phyloP scores from a whole-genome alignment of 2,113 vertebrate species.

The Melanostigma gelatinosum region DNA sequence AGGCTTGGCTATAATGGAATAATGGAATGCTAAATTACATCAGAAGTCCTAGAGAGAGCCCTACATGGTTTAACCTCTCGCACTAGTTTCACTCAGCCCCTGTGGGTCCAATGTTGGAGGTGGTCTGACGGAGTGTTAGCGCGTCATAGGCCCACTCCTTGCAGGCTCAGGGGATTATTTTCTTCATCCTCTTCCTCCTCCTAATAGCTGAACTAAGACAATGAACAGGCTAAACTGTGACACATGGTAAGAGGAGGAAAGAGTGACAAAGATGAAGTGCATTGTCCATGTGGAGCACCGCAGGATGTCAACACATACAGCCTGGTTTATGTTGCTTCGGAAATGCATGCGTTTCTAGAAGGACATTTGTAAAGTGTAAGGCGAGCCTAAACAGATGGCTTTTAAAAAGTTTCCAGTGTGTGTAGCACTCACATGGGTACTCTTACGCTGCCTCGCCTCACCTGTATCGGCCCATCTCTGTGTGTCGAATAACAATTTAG shows the following conservation, averaged over 20 bases:
- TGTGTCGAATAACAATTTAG: conserved; percentile 25
- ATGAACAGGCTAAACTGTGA: conserved; percentile 31
- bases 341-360: conserved; percentile 33
- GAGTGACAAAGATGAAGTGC: conserved; percentile 30
- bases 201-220: conserved; percentile 22
- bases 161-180: conserved; percentile 8
- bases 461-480: conserved; percentile 13
- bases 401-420: conserved; percentile 40
- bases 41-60: background rate
- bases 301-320: conserved; percentile 40
- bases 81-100: conserved; percentile 44
- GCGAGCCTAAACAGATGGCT: conserved; percentile 53
- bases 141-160: conserved; percentile 39
- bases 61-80: conserved; percentile 3
- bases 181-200: background rate
- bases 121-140: conserved; percentile 43
- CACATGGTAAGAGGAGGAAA: conserved; percentile 19
- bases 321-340: conserved; percentile 48
- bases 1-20: background rate
- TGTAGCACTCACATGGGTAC: conserved; percentile 34
- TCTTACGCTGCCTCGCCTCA: conserved; percentile 31
- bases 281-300: conserved; percentile 1
- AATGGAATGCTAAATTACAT: conserved; percentile 8
- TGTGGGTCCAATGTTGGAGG: conserved; percentile 20
- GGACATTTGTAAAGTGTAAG: conserved; percentile 45